Evolutionary conservation across 2,888 invertebrate species (phyloP).

Genomic region (Lissonota sp.): DNA sequence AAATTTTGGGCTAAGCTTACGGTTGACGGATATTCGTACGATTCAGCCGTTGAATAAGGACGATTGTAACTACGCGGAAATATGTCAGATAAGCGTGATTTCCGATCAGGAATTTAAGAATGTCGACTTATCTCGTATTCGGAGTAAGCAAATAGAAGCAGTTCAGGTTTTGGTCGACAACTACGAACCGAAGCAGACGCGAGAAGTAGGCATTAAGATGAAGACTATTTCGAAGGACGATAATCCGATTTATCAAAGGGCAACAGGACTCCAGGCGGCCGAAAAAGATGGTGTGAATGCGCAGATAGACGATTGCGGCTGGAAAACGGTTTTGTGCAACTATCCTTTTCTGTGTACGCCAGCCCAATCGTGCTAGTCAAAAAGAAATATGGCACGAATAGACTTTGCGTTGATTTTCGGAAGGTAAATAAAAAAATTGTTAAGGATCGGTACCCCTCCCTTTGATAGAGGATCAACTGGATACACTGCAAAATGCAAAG

Average conservation of each 20-base stretch:
- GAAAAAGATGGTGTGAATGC: constrained; percentile 57
- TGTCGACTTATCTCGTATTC: background rate
- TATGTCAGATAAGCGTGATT: constrained; percentile 1
- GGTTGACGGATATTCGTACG: constrained; percentile 3
- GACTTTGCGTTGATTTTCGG: constrained; percentile 69
- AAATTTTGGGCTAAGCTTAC: constrained; percentile 1
- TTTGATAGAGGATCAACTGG: constrained; percentile 1
- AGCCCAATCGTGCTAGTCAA: constrained; percentile 66
- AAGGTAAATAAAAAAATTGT: constrained; percentile 63
- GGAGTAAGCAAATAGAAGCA: background rate
- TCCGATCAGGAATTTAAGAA: background rate
- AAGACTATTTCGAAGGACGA: constrained; percentile 57
- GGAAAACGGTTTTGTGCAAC: constrained; percentile 61
- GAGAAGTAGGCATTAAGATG: constrained; percentile 49
- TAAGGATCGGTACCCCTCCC: constrained; percentile 69
- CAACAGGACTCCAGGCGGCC: constrained; percentile 46
- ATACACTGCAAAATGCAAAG: background rate
- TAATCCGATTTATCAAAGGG: constrained; percentile 56
- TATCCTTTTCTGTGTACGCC: constrained; percentile 66
- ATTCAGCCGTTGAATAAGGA: constrained; percentile 10
- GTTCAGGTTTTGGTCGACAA: background rate
- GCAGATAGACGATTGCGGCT: constrained; percentile 64
- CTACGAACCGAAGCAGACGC: constrained; percentile 8
- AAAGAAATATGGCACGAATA: constrained; percentile 61
- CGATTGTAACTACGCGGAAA: constrained; percentile 4